Evolutionary conservation across 2,113 vertebrate genomes (phyloP).

Genomic region (Pseudorasbora parva): DNA sequence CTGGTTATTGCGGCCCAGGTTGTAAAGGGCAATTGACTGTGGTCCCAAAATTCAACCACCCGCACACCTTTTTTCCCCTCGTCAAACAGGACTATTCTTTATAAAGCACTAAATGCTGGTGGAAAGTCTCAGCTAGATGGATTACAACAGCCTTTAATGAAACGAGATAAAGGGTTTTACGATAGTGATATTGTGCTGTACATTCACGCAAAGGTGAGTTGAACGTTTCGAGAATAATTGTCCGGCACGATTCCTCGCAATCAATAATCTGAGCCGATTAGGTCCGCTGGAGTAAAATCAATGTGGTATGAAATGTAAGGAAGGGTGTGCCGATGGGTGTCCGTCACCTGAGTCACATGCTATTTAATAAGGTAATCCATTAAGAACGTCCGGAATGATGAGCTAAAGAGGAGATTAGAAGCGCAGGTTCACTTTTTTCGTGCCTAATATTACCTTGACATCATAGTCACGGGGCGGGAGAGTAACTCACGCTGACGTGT

Average conservation of each 20-base stretch:
- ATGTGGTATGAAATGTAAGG: constrained; percentile 20
- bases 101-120: constrained; percentile 16
- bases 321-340: constrained; percentile 43
- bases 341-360: constrained; percentile 8
- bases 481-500: constrained; percentile 55
- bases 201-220: constrained; percentile 49
- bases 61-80: not conserved
- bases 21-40: constrained; percentile 40
- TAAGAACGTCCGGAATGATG: constrained; percentile 43
- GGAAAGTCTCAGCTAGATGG: constrained; percentile 16
- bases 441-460: constrained; percentile 62
- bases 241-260: constrained; percentile 48
- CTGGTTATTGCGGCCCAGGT: constrained; percentile 4
- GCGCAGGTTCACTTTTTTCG: constrained; percentile 17
- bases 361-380: constrained; percentile 52
- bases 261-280: constrained; percentile 55
- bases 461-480: constrained; percentile 40
- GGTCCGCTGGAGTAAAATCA: constrained; percentile 50
- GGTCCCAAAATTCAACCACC: constrained; percentile 36
- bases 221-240: constrained; percentile 34
- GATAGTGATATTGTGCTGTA: constrained; percentile 46
- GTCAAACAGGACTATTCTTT: constrained; percentile 18
- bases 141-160: constrained; percentile 46
- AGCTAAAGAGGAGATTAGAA: constrained; percentile 47
- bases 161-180: constrained; percentile 52